Evolutionary conservation across 92 coral and sea anemone genomes (phyloP).

Genomic region (Umimayanthus chanpuru): DNA sequence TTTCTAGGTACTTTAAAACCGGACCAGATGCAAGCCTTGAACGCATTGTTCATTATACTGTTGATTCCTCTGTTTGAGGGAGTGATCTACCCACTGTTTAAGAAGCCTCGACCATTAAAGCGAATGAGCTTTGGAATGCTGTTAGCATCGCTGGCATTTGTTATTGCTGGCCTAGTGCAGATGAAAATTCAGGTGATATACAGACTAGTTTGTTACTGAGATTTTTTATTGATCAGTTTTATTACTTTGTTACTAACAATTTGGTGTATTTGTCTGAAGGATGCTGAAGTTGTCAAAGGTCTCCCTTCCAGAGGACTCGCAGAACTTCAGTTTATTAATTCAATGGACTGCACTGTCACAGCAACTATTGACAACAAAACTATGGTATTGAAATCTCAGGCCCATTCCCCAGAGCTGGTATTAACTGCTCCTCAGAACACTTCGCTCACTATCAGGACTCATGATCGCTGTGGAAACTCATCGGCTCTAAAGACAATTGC

Average conservation of each 20-base stretch:
- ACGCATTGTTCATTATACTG: conserved; percentile 70
- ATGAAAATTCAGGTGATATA: conserved; percentile 70
- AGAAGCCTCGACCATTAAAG: conserved; percentile 73
- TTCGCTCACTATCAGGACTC: conserved; percentile 24
- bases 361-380: conserved; percentile 44
- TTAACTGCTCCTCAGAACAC: conserved; percentile 37
- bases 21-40: conserved; percentile 86
- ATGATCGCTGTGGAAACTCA: neutral
- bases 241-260: neutral
- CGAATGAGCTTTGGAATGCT: conserved; percentile 77
- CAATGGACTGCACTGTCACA: conserved; percentile 48
- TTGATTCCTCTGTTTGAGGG: conserved; percentile 81
- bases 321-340: conserved; percentile 63
- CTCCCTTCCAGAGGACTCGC: conserved; percentile 61
- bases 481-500: conserved; percentile 2
- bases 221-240: neutral
- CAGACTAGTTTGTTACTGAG: neutral
- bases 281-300: conserved; percentile 30
- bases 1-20: conserved; percentile 80
- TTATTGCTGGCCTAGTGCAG: conserved; percentile 77
- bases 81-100: conserved; percentile 63
- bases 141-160: conserved; percentile 70
- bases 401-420: conserved; percentile 50
- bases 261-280: conserved; percentile 7
- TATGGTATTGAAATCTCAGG: conserved; percentile 37